Conservation (phyloP, 2,888 invertebrate species). For the Flabesymbios commensalis region DNA sequence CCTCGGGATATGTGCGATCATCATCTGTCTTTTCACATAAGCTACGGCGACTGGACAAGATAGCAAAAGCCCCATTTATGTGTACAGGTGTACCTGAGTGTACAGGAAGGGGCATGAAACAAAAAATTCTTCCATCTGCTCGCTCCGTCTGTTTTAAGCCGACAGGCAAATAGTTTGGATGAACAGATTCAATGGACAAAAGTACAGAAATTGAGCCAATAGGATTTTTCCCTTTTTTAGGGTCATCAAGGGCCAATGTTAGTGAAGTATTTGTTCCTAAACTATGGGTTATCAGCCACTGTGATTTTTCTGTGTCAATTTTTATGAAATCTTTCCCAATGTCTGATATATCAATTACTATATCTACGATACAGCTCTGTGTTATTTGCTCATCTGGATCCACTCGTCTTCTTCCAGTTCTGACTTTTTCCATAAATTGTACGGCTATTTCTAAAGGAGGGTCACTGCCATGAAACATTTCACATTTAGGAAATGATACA, state of each 20-base stretch:
- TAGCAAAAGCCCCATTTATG: constrained; percentile 49
- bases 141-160: neutral
- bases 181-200: constrained; percentile 27
- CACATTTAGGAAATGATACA: no score
- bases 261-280: constrained; percentile 19
- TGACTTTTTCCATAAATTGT: no score
- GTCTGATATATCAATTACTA: no score
- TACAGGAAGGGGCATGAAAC: constrained; percentile 39
- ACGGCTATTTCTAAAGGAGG: no score
- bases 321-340: no score
- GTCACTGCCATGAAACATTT: no score
- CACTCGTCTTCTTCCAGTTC: no score
- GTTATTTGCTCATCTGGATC: no score
- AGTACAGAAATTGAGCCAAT: constrained; percentile 41
- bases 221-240: constrained; percentile 13
- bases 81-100: constrained; percentile 42
- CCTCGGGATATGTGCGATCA: constrained; percentile 36
- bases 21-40: constrained; percentile 40
- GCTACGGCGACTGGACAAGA: constrained; percentile 43
- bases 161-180: constrained; percentile 17
- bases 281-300: constrained; percentile 29
- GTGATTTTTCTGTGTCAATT: no score
- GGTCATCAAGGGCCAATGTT: constrained; percentile 6
- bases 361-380: no score
- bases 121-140: constrained; percentile 7